phyloP scores from a whole-genome alignment of 2,797 vertebrate species.

The Acanthurus lineatus region DNA sequence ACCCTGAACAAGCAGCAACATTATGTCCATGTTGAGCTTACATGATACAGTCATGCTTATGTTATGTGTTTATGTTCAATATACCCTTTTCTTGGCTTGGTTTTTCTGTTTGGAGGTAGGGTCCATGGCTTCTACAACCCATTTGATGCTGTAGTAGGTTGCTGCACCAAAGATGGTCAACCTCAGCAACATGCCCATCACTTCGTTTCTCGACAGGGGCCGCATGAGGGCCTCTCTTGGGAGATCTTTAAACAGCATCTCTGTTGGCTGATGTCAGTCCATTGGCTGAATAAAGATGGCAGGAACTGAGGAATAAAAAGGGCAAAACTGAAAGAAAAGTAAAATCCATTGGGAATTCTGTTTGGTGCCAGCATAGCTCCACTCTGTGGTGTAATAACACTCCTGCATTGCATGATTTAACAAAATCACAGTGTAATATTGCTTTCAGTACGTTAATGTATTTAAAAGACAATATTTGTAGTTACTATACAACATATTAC shows the following conservation, averaged over 20 bases:
- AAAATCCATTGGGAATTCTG: too few relatives aligned
- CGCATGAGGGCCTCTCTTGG: conserved; percentile 84
- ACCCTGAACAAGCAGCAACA: too few relatives aligned
- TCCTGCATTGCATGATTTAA: background rate
- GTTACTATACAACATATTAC: too few relatives aligned
- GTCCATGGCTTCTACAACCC: conserved; percentile 87
- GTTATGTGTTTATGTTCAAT: background rate
- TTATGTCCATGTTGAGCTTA: too few relatives aligned
- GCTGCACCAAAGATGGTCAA: conserved; percentile 86
- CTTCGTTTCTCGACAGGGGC: conserved; percentile 85
- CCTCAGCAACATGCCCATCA: conserved; percentile 84
- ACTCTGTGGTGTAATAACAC: background rate
- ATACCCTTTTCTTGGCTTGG: conserved; percentile 88
- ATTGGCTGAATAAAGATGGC: conserved; percentile 61
- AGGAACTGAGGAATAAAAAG: background rate
- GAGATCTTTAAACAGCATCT: conserved; percentile 85
- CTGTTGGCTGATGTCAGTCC: conserved; percentile 69
- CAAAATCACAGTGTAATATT: background rate
- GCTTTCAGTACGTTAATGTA: too few relatives aligned
- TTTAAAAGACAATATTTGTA: too few relatives aligned
- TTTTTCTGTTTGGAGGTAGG: conserved; percentile 87
- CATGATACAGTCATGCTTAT: background rate
- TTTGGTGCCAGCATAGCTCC: background rate
- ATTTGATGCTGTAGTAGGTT: conserved; percentile 89
- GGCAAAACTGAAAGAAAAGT: background rate